phyloP scores from a whole-genome alignment of 2,888 invertebrate species.

The Thymelicus acteon region DNA sequence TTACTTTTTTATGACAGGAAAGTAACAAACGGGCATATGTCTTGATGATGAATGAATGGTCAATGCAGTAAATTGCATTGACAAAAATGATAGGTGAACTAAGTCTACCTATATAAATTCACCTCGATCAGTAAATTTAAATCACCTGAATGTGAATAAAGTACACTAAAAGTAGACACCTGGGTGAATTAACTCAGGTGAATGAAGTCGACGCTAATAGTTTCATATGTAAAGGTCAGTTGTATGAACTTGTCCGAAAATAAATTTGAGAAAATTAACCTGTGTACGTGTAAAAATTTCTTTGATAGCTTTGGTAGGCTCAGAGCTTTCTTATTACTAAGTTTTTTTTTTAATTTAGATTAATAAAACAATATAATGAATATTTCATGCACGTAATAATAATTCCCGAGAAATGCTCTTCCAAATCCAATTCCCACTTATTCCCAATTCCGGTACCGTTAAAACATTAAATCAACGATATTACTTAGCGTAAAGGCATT shows the following conservation, averaged over 20 bases:
- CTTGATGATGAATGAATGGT: constrained; percentile 1
- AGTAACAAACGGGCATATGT: neutral
- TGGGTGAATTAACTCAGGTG: no score
- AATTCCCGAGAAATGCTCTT: constrained; percentile 24
- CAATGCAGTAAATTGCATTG: neutral
- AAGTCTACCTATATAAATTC: no score
- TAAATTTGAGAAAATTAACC: no score
- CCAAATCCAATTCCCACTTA: constrained; percentile 44
- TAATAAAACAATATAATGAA: neutral
- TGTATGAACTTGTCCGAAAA: no score
- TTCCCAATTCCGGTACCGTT: constrained; percentile 51
- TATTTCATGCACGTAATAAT: constrained; percentile 10
- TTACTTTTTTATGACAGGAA: constrained; percentile 58
- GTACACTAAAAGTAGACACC: no score
- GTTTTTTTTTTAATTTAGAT: constrained; percentile 41
- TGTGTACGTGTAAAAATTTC: no score
- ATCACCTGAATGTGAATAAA: no score
- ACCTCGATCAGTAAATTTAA: no score
- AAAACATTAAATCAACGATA: constrained; percentile 75
- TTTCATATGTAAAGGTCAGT: constrained; percentile 29
- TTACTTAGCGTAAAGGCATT: constrained; percentile 64
- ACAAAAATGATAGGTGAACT: no score
- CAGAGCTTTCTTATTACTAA: no score
- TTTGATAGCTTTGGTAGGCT: no score
- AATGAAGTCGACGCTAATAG: no score